Evolutionary conservation across 2,113 vertebrate genomes (phyloP).

Genomic region (Dolichallabes microphthalmus): DNA sequence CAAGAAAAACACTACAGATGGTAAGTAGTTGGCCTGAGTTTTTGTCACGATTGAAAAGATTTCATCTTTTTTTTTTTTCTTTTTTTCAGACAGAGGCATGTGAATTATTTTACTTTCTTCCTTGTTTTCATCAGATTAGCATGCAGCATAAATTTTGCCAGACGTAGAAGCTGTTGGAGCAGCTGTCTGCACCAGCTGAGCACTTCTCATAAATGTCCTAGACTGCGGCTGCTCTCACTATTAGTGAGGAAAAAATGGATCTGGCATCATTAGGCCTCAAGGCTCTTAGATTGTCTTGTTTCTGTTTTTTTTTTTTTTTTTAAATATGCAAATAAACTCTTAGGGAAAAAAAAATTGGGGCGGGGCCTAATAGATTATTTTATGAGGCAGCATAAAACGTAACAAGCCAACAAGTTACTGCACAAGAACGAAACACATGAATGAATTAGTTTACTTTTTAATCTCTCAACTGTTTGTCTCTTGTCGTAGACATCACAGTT

Average conservation of each 20-base stretch:
- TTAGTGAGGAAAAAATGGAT: conserved; percentile 46
- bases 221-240: conserved; percentile 43
- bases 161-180: conserved; percentile 48
- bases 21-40: background rate
- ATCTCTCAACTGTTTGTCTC: conserved; percentile 2
- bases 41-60: conserved; percentile 28
- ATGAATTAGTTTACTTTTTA: background rate
- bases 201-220: conserved; percentile 52
- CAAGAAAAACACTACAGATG: conserved; percentile 6
- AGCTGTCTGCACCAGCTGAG: conserved; percentile 59
- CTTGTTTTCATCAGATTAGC: conserved; percentile 60
- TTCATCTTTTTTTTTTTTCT: conserved; percentile 38
- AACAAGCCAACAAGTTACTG: background rate
- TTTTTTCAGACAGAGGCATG: conserved; percentile 50
- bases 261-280: conserved; percentile 40
- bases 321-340: background rate
- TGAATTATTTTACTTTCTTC: conserved; percentile 46
- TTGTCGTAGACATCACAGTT: background rate
- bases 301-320: conserved; percentile 17
- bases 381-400: background rate
- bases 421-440: background rate
- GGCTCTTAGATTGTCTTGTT: conserved; percentile 27
- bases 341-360: no score
- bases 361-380: background rate
- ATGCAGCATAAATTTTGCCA: conserved; percentile 51